Evolutionary conservation across 2,888 invertebrate species (phyloP).

Genomic region (Harpalus rubripes): DNA sequence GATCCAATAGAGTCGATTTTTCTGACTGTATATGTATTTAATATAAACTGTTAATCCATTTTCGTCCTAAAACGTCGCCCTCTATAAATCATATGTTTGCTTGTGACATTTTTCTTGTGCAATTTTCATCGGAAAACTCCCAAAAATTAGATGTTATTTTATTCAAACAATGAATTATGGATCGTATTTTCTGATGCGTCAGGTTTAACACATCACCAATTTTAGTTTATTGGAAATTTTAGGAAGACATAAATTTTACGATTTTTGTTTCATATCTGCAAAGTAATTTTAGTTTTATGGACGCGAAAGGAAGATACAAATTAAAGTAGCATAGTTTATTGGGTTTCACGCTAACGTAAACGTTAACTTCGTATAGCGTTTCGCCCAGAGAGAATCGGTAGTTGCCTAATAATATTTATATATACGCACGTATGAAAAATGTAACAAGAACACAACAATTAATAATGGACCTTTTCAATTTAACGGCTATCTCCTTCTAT

Average conservation of each 20-base stretch:
- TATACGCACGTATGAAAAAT: no score
- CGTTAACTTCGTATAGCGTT: no score
- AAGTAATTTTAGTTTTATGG: slow-evolving; percentile 22
- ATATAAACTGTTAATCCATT: background rate
- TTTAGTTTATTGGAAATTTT: slow-evolving; percentile 32
- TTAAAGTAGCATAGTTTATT: background rate
- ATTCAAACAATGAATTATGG: slow-evolving; percentile 48
- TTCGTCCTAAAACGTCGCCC: background rate
- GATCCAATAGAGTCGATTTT: no score
- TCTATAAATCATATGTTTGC: slow-evolving; percentile 12
- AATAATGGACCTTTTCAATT: no score
- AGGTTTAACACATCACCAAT: slow-evolving; percentile 24
- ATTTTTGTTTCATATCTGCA: background rate
- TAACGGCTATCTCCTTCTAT: no score
- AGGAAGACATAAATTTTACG: slow-evolving; percentile 24
- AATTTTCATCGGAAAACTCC: background rate
- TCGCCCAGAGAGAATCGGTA: no score
- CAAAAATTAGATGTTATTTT: slow-evolving; percentile 49
- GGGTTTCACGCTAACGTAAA: background rate
- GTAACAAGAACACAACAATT: no score
- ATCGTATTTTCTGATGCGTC: slow-evolving; percentile 7
- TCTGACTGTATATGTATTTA: no score
- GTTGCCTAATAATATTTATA: no score
- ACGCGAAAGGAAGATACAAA: background rate
- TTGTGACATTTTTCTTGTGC: slow-evolving; percentile 17